These are phyloP conservation scores for Glossosoma conforme DNA, from an alignment of 1,140 invertebrate genomes.

Conservation along the genomic window DNA sequence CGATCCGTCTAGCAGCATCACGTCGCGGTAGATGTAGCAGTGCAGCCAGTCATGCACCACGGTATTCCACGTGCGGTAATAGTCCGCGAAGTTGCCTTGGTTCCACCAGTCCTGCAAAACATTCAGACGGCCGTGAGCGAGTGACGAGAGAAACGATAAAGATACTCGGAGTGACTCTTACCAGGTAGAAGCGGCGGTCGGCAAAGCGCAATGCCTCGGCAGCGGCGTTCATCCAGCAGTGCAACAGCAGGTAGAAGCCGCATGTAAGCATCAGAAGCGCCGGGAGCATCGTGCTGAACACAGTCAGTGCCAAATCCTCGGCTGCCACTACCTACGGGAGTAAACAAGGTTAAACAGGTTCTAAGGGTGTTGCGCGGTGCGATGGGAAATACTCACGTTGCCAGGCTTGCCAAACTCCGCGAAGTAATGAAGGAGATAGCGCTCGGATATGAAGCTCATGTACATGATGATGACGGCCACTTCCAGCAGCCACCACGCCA, in stretches of 20 bases:
- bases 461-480: conserved; percentile 71
- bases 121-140: conserved; percentile 31
- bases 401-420: conserved; percentile 56
- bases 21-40: conserved; percentile 83
- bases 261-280: conserved; percentile 67
- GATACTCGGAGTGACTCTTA: conserved; percentile 33
- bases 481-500: conserved; percentile 65
- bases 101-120: conserved; percentile 92
- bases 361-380: too few relatives aligned
- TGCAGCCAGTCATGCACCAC: conserved; percentile 94
- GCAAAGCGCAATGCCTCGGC: conserved; percentile 83
- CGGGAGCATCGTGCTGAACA: conserved; percentile 70
- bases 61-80: conserved; percentile 90
- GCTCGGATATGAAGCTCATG: conserved; percentile 70
- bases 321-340: conserved; percentile 48
- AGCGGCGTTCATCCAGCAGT: conserved; percentile 84
- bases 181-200: conserved; percentile 78
- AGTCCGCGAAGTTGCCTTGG: conserved; percentile 69
- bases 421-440: conserved; percentile 67
- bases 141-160: neutral
- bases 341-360: neutral
- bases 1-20: conserved; percentile 56
- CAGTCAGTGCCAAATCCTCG: conserved; percentile 54
- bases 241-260: conserved; percentile 79
- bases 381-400: too few relatives aligned